Evolutionary conservation across 2,888 invertebrate species (phyloP).

Genomic region (Lithophane ornitopus): DNA sequence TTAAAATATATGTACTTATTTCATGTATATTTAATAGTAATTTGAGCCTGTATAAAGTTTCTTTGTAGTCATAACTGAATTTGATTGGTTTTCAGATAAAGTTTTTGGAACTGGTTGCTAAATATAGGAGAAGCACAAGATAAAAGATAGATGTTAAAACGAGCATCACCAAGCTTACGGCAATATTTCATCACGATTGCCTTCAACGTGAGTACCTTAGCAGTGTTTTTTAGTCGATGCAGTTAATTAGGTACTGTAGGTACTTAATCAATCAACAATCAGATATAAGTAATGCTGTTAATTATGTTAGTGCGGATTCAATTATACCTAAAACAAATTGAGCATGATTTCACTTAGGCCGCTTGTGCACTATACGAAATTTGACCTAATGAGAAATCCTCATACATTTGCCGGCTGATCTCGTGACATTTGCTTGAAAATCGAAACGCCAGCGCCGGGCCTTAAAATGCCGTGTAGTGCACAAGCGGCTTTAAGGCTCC

Average conservation of each 20-base stretch:
- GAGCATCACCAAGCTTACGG: not conserved
- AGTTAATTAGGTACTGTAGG: not conserved
- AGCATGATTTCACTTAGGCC: conserved; percentile 13
- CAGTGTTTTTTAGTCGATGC: not conserved
- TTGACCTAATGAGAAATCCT: not conserved
- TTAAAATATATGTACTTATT: no score
- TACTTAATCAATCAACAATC: conserved; percentile 29
- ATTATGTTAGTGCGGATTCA: conserved; percentile 1
- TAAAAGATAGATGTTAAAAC: no score
- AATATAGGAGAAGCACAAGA: not conserved
- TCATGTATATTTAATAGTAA: no score
- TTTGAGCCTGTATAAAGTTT: no score
- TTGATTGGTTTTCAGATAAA: not conserved
- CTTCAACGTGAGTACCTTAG: not conserved
- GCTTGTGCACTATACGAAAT: not conserved
- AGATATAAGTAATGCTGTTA: not conserved
- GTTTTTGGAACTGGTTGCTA: not conserved
- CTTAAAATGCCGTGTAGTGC: not conserved
- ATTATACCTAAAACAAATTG: conserved; percentile 16
- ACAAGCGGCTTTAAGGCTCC: not conserved
- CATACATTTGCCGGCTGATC: not conserved
- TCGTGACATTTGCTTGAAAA: not conserved
- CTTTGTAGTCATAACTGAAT: not conserved
- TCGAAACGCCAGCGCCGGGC: not conserved
- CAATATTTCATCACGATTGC: not conserved